Evolutionary conservation across 2,113 vertebrate species (phyloP).

Genomic region (Xyrauchen texanus): DNA sequence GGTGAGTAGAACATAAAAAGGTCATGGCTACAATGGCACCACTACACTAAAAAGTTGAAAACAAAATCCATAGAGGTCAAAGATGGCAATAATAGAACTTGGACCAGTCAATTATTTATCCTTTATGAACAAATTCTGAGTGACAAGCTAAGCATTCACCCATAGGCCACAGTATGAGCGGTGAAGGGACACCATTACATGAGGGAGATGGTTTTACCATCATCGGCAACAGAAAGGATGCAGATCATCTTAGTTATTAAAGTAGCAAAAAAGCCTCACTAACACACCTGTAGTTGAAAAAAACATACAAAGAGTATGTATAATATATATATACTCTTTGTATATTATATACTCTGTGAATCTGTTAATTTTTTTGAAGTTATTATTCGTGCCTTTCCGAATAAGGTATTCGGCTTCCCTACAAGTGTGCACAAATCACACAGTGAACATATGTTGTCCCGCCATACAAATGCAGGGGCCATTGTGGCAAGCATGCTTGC

Average conservation of each 20-base stretch:
- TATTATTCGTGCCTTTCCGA: no score
- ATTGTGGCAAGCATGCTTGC: no score
- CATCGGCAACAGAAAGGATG: background rate
- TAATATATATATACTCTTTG: no score
- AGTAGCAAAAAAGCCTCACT: no score
- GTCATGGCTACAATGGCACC: background rate
- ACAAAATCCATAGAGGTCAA: slow-evolving; percentile 8
- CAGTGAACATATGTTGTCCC: no score
- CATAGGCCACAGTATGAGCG: background rate
- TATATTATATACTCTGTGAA: no score
- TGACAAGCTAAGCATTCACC: background rate
- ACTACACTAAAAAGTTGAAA: background rate
- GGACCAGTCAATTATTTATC: background rate
- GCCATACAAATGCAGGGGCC: no score
- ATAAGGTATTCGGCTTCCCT: no score
- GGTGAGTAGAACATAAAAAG: background rate
- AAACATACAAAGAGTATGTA: no score
- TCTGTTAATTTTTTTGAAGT: no score
- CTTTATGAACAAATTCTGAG: background rate
- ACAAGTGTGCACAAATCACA: no score
- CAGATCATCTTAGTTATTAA: background rate
- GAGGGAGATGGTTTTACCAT: background rate
- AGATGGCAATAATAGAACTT: slow-evolving; percentile 16
- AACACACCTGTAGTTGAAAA: no score
- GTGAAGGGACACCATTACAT: background rate